These are phyloP conservation scores for Peromyscus melanophrys DNA, from an alignment of 2,797 vertebrate genomes.

Conservation along the genomic window DNA sequence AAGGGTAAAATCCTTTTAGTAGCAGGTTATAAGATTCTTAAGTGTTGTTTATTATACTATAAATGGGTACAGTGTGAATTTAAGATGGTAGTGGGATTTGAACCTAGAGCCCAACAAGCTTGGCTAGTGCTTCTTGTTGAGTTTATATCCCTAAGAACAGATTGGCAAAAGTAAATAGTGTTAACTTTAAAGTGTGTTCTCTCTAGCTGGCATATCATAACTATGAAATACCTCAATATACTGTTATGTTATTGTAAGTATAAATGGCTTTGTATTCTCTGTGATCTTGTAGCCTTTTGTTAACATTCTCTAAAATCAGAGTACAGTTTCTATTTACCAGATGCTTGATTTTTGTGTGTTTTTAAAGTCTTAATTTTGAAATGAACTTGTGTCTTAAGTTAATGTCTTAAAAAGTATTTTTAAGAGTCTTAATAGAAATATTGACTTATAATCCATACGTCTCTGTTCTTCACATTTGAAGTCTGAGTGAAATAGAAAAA, in stretches of 20 bases:
- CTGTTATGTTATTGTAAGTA: slow-evolving; percentile 44
- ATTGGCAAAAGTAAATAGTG: neutral
- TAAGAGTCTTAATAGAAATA: neutral
- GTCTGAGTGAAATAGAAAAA: neutral
- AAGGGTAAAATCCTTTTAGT: slow-evolving; percentile 9
- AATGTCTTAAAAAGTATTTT: slow-evolving; percentile 44
- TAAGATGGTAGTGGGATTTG: neutral
- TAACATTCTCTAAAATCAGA: neutral
- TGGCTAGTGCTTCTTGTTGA: neutral
- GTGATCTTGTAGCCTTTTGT: neutral
- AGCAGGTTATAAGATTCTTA: neutral
- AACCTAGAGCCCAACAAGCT: neutral
- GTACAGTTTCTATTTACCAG: neutral
- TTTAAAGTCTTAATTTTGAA: slow-evolving; percentile 40
- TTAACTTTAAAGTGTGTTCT: slow-evolving; percentile 48
- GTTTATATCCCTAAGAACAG: neutral
- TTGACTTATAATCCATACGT: neutral
- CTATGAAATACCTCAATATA: neutral
- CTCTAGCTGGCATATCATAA: neutral
- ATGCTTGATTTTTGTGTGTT: neutral
- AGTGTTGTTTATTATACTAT: neutral
- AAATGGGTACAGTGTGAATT: slow-evolving; percentile 30
- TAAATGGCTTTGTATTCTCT: slow-evolving; percentile 26
- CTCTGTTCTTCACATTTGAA: neutral
- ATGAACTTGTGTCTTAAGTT: slow-evolving; percentile 24